Conservation (phyloP, 1,140 invertebrate species). For the Hycleus phaleratus region DNA sequence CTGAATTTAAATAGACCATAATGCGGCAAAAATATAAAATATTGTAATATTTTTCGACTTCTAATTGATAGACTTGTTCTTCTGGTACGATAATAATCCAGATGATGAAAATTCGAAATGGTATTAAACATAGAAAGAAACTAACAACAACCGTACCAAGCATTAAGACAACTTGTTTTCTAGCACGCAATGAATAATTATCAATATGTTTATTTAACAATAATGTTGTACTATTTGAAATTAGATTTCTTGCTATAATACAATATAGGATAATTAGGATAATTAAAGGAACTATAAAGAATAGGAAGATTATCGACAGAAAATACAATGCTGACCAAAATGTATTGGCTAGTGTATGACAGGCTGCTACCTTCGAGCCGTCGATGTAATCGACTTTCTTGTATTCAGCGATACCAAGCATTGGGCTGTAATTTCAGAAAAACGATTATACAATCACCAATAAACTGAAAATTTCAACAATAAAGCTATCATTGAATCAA, state of each 20-base stretch:
- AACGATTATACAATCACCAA: conserved; percentile 20
- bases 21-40: conserved; percentile 74
- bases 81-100: conserved; percentile 63
- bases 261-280: conserved; percentile 69
- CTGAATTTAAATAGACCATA: conserved; percentile 81
- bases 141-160: conserved; percentile 73
- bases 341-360: conserved; percentile 57
- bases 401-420: conserved; percentile 56
- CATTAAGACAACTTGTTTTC: conserved; percentile 71
- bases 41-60: conserved; percentile 67
- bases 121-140: conserved; percentile 81
- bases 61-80: conserved; percentile 51
- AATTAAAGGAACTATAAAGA: conserved; percentile 69
- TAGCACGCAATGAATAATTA: conserved; percentile 52
- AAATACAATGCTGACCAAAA: conserved; percentile 67
- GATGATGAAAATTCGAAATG: conserved; percentile 75
- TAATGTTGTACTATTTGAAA: conserved; percentile 52
- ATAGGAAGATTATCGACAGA: conserved; percentile 58
- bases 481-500: not conserved
- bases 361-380: conserved; percentile 49
- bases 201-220: conserved; percentile 53
- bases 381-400: conserved; percentile 47
- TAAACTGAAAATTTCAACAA: conserved; percentile 1
- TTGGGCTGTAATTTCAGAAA: conserved; percentile 47
- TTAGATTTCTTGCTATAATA: conserved; percentile 66